Evolutionary conservation across 2,113 vertebrate species (phyloP).

Genomic region (Emydura subglobosa): DNA sequence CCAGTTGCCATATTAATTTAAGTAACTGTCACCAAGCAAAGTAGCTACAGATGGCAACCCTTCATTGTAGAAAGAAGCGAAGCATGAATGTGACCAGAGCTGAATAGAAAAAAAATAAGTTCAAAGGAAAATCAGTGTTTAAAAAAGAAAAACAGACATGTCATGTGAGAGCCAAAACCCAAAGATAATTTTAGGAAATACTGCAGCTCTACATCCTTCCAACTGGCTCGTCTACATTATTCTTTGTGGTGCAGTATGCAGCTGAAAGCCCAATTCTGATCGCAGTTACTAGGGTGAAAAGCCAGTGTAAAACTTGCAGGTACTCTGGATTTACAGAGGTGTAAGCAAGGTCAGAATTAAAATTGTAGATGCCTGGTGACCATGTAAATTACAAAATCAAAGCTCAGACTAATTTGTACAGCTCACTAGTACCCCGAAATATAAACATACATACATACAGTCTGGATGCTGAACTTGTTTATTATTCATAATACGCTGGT

Average conservation of each 20-base stretch:
- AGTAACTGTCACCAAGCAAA: constrained; percentile 23
- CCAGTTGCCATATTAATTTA: constrained; percentile 55
- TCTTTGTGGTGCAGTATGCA: constrained; percentile 12
- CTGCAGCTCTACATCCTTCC: neutral
- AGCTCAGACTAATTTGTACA: neutral
- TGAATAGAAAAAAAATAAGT: constrained; percentile 43
- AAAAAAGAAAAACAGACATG: constrained; percentile 68
- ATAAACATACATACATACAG: neutral
- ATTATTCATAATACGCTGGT: neutral
- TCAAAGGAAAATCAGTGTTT: constrained; percentile 53
- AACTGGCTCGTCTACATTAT: neutral
- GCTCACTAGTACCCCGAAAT: neutral
- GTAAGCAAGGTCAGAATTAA: neutral
- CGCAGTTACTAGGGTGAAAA: constrained; percentile 1
- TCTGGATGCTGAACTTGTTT: neutral
- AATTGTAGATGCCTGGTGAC: neutral
- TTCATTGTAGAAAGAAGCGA: constrained; percentile 12
- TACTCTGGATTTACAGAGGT: neutral
- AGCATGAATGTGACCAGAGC: neutral
- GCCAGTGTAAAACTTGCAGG: neutral
- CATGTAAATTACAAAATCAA: constrained; percentile 6
- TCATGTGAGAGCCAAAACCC: constrained; percentile 46
- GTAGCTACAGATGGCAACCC: constrained; percentile 56
- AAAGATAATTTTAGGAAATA: constrained; percentile 43
- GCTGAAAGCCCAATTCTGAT: constrained; percentile 9